These are phyloP conservation scores for Poecilus cupreus DNA, from an alignment of 2,888 invertebrate species.

Conservation along the genomic window DNA sequence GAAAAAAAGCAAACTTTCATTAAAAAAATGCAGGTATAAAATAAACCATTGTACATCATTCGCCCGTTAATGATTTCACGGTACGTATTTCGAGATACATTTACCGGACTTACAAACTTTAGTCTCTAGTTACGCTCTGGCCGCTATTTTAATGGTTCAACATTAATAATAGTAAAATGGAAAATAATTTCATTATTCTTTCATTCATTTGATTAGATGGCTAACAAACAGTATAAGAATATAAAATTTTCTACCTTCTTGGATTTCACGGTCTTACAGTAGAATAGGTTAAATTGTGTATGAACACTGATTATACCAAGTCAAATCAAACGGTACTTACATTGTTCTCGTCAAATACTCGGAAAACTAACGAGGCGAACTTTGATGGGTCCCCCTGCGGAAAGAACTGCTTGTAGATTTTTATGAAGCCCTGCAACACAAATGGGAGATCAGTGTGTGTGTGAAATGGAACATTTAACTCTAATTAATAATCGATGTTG, in stretches of 20 bases:
- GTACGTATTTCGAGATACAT: too few species aligned
- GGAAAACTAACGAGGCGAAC: constrained; percentile 97
- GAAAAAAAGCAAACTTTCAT: too few species aligned
- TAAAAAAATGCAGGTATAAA: too few species aligned
- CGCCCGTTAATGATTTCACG: too few species aligned
- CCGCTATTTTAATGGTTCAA: too few species aligned
- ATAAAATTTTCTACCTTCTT: neutral
- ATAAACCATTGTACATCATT: too few species aligned
- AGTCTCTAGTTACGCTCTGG: too few species aligned
- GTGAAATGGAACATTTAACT: neutral
- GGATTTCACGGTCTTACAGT: neutral
- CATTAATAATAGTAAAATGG: too few species aligned
- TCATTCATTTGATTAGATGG: too few species aligned
- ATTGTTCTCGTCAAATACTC: constrained; percentile 99
- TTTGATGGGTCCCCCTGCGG: constrained; percentile 99
- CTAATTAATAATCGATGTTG: constrained; percentile 21
- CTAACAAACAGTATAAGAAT: neutral
- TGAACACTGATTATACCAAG: constrained; percentile 1
- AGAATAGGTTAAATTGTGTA: constrained; percentile 22
- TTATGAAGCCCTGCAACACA: constrained; percentile 92
- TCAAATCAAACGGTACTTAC: constrained; percentile 79
- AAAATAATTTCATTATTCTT: too few species aligned
- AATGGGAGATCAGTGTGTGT: neutral
- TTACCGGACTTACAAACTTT: too few species aligned
- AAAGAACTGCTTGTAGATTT: constrained; percentile 99